Percentiles rank a stretch among this genome's conserved stretches.
These are phyloP conservation scores for Calliopsis andreniformis DNA, from an alignment of 1,140 invertebrate genomes.

Conservation along the genomic window DNA sequence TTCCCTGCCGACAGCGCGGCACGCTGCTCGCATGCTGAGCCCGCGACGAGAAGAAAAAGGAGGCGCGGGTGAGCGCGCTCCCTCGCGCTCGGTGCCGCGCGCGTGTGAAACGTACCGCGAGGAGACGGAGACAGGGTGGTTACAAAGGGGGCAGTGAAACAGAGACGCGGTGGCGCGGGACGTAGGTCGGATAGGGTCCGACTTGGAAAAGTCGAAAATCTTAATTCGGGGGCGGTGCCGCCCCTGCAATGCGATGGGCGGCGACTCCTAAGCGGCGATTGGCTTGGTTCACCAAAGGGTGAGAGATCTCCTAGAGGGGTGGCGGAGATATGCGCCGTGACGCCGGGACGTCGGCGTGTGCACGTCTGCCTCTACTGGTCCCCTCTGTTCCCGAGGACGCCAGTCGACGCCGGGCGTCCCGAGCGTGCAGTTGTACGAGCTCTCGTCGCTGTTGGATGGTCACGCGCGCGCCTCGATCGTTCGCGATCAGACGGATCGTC, in stretches of 20 bases:
- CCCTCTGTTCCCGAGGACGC: slow-evolving; percentile 45
- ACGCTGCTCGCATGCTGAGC: slow-evolving; percentile 29
- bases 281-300: slow-evolving; percentile 71
- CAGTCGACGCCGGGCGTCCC: slow-evolving; percentile 80
- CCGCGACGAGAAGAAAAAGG: background rate
- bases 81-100: background rate
- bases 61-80: background rate
- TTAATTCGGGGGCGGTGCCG: slow-evolving; percentile 78
- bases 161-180: background rate
- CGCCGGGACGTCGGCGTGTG: slow-evolving; percentile 64
- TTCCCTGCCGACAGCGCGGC: background rate
- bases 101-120: slow-evolving; percentile 26
- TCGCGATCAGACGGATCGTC: background rate
- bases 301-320: slow-evolving; percentile 67
- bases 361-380: slow-evolving; percentile 45
- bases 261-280: slow-evolving; percentile 73
- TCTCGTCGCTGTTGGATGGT: slow-evolving; percentile 40
- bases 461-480: slow-evolving; percentile 20
- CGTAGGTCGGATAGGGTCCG: slow-evolving; percentile 32
- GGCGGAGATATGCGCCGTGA: slow-evolving; percentile 72
- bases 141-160: slow-evolving; percentile 17
- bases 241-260: slow-evolving; percentile 71
- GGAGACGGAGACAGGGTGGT: background rate
- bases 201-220: slow-evolving; percentile 79
- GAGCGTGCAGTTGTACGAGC: slow-evolving; percentile 62